These are phyloP conservation scores for Aphidius colemani DNA, from an alignment of 2,888 invertebrate genomes.

Conservation along the genomic window DNA sequence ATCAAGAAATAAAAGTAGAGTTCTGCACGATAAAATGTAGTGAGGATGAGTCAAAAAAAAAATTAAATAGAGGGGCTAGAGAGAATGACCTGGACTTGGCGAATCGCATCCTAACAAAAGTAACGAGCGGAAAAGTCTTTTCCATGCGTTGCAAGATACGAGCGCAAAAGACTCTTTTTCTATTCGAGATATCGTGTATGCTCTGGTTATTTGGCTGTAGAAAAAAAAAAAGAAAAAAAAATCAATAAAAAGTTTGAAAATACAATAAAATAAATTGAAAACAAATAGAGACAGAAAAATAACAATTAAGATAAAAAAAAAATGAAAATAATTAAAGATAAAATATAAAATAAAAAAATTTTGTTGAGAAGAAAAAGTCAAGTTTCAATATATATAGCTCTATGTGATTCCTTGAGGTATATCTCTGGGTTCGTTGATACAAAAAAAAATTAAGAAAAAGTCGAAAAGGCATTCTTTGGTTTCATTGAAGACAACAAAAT, in stretches of 20 bases:
- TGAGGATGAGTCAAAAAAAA: too few species aligned
- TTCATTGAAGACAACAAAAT: slow-evolving; percentile 2
- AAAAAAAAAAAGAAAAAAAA: not conserved
- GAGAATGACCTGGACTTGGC: slow-evolving; percentile 4
- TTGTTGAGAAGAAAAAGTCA: too few species aligned
- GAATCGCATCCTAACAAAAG: slow-evolving; percentile 15
- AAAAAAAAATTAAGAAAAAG: slow-evolving; percentile 8
- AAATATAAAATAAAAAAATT: too few species aligned
- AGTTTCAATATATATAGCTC: too few species aligned
- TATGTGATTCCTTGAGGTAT: not conserved
- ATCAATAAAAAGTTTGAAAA: not conserved
- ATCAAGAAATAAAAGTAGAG: too few species aligned
- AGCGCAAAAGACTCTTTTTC: not conserved
- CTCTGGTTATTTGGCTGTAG: slow-evolving; percentile 10
- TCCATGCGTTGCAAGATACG: slow-evolving; percentile 16
- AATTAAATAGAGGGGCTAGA: too few species aligned
- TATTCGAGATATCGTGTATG: slow-evolving; percentile 3
- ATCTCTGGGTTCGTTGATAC: slow-evolving; percentile 12
- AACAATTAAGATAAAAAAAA: too few species aligned
- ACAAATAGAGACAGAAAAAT: too few species aligned
- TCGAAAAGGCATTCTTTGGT: slow-evolving; percentile 11
- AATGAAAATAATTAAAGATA: too few species aligned
- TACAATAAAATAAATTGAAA: too few species aligned
- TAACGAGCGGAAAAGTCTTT: slow-evolving; percentile 19
- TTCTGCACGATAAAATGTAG: too few species aligned